Evolutionary conservation across 2,113 vertebrate species (phyloP), one percentile per base, ranked within the genome.

Genomic region (Rhodinocichla rosea): DNA sequence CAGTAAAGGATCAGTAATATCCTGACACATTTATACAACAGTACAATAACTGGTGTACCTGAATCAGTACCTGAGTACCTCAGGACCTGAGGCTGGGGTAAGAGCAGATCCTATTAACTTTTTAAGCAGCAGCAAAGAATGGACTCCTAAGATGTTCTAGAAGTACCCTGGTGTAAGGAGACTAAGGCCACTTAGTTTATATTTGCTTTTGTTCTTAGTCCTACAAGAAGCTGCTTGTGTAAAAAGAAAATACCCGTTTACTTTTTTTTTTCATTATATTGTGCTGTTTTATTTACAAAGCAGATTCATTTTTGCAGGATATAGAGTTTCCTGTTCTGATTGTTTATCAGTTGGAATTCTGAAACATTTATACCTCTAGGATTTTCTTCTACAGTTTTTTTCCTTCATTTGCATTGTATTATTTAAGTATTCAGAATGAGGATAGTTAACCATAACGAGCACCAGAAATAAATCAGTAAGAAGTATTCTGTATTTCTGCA

Each of bases 401-500:
- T 39, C 16, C 76, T 75, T 92, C 12, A 17, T 68, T 76, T 52
- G 33, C 45, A 45, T 75, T 81, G 40, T 7, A 19, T 84, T 94
- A 49, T 79, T 78, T 78, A 82, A 83, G 14, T 35, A 15, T 60
- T 52, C 3, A 6, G 45, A 62, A 50, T 62, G 26, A 27, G n/a
- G 44, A 14, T 28, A 55, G 45, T 78, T 74, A 67, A 24, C 56
- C 32, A 35, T 56, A 75, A 33, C 15, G 27, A 73, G 30, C 19
- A 59, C 17, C 30, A 69, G 26, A 39, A 74, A 18, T 59, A 62
- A 74, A 87, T 77, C 50, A 83, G 7, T 87, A 75, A 91, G 52
- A 76, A 20, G 3, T 69, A 71, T 79, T 95, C 33, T 97, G 74
- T 98, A 63, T 97, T 96, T 97, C 77, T 94, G 39, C 97, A 99